Conservation (phyloP, 2,797 vertebrate genomes). For the Pteropus rufus region DNA sequence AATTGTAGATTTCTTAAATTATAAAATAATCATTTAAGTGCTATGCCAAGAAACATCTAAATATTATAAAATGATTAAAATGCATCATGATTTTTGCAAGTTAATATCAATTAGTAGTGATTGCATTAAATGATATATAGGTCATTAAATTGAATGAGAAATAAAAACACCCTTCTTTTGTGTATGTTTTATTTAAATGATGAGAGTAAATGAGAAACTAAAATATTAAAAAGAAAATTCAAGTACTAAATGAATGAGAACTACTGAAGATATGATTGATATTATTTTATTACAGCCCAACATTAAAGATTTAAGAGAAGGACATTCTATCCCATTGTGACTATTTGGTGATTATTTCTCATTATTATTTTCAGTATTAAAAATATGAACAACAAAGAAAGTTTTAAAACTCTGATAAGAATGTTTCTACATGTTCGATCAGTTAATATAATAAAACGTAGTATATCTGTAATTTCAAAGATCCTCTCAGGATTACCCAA, state of each 20-base stretch:
- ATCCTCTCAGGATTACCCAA: constrained; percentile 70
- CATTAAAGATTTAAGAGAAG: constrained; percentile 15
- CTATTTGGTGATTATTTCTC: constrained; percentile 16
- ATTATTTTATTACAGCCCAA: neutral
- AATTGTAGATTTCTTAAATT: constrained; percentile 79
- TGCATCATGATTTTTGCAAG: neutral
- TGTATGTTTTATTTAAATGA: neutral
- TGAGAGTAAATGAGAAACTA: neutral
- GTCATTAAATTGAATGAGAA: neutral
- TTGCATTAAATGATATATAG: neutral
- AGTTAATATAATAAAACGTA: constrained; percentile 66
- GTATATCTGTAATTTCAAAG: constrained; percentile 76
- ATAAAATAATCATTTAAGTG: constrained; percentile 35
- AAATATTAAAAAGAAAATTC: neutral
- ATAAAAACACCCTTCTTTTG: neutral
- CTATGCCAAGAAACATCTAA: constrained; percentile 70
- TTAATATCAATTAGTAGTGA: constrained; percentile 5
- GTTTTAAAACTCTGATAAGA: constrained; percentile 59
- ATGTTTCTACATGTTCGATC: constrained; percentile 56
- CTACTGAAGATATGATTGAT: neutral
- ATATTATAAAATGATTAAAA: constrained; percentile 65
- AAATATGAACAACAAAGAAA: constrained; percentile 52
- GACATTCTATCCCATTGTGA: neutral
- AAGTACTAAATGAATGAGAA: neutral
- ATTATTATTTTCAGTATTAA: constrained; percentile 21